Base-by-base conservation (phyloP, 2,797 vertebrate genomes). In the Hippocampus kuda region DNA sequence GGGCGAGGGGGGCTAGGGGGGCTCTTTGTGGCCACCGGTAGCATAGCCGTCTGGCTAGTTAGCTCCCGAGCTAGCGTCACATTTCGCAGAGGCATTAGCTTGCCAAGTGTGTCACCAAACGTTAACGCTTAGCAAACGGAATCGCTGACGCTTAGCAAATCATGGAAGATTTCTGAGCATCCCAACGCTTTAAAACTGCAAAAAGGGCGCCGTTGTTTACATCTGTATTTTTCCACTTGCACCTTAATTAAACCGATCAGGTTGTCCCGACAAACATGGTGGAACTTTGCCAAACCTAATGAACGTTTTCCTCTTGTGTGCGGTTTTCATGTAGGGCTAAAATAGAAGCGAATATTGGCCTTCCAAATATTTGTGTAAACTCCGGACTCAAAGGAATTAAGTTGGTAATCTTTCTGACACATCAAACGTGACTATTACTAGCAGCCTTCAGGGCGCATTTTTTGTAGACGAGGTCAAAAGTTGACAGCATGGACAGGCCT, bases 11-110 rank as follows among this genome's bases (percentile, higher is more conserved):
- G 27, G 30, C 7, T 1, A 8, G 30, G 34, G 38, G 56, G 73
- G 71, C 67, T 84, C 79, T 86, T 87, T 88, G 83, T 85, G 24
- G 78, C 65, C 76, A 63, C 82, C 75, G 79, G 84, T 78, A 75
- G 82, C 77, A 70, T 67, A 77, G 86, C 86, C 82, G 77, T n/a
- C 38, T 27, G 16, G 63, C 44, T 65, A 65, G 63, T 38, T 60
- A 60, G 59, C 59, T 34, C 8, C 59, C 24, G 5, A 27, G 44
- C 63, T 65, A 65, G 24, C 44, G 8, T 10, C 8, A 13, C 15
- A 20, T 60, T 34, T 38, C 16, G 27, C 26, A 26, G 24, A 12
- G 12, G 13, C 2, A 4, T 54, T 65, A 56, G 10, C 16, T 63
- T 27, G 24, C 10, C 9, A 24, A 5, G 1, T 1, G 1, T 1